These are phyloP conservation scores for Coelopa frigida DNA, from an alignment of 1,140 invertebrate genomes.

Conservation along the genomic window DNA sequence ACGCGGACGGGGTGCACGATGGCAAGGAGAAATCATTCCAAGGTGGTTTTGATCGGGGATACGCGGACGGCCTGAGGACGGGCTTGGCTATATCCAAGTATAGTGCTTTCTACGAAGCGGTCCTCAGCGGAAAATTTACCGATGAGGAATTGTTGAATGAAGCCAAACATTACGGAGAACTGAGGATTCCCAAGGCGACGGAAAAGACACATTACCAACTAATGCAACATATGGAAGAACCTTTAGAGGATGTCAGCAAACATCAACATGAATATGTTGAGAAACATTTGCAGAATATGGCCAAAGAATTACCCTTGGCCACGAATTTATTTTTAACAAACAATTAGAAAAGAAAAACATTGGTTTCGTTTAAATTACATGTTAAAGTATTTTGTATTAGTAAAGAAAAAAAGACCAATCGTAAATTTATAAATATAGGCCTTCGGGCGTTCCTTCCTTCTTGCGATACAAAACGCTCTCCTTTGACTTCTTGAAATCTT, in stretches of 20 bases:
- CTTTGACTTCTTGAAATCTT: slow-evolving; percentile 99
- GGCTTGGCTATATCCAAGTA: slow-evolving; percentile 47
- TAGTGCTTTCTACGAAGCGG: slow-evolving; percentile 17
- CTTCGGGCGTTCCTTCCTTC: slow-evolving; percentile 98
- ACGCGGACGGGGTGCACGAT: slow-evolving; percentile 50
- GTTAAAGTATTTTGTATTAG: slow-evolving; percentile 29
- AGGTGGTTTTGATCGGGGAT: slow-evolving; percentile 52
- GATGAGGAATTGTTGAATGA: slow-evolving; percentile 14
- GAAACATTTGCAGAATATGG: slow-evolving; percentile 17
- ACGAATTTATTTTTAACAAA: slow-evolving; percentile 25
- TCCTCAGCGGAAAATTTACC: not conserved
- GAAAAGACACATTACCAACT: slow-evolving; percentile 26
- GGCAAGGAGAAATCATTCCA: slow-evolving; percentile 50
- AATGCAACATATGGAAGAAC: slow-evolving; percentile 16
- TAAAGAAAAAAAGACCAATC: too few relatives aligned
- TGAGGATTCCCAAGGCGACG: slow-evolving; percentile 15
- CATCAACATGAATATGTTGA: slow-evolving; percentile 27
- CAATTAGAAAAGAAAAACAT: slow-evolving; percentile 1
- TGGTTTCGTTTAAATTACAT: slow-evolving; percentile 9
- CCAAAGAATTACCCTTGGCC: slow-evolving; percentile 19
- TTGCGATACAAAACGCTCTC: slow-evolving; percentile 99
- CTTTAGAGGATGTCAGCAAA: slow-evolving; percentile 17
- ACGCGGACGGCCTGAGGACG: slow-evolving; percentile 48
- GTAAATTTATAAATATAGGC: slow-evolving; percentile 84
- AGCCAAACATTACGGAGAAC: slow-evolving; percentile 8